Evolutionary conservation across 2,888 invertebrate species (phyloP).

Genomic region (Fragum fragum): DNA sequence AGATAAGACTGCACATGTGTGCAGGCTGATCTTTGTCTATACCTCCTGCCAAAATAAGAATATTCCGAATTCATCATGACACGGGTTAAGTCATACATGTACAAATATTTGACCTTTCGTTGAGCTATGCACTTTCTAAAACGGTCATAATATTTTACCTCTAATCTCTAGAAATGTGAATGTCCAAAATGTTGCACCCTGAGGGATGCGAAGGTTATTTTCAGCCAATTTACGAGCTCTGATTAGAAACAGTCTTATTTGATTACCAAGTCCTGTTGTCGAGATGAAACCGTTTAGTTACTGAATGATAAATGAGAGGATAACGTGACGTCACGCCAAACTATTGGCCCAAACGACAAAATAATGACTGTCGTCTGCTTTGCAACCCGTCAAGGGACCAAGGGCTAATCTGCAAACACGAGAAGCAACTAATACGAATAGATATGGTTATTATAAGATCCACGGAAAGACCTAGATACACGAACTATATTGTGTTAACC

Average conservation of each 20-base stretch:
- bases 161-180: no score
- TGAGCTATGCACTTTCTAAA: no score
- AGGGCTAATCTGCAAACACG: background rate
- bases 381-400: background rate
- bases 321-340: background rate
- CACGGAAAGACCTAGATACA: no score
- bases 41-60: no score
- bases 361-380: slow-evolving; percentile 6
- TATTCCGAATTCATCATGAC: no score
- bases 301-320: slow-evolving; percentile 4
- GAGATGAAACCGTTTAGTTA: background rate
- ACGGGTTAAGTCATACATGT: no score
- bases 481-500: no score
- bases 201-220: background rate
- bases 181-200: no score
- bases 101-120: no score
- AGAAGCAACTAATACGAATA: background rate
- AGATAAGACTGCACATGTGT: no score
- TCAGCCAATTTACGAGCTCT: background rate
- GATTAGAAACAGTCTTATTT: slow-evolving; percentile 1
- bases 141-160: no score
- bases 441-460: background rate
- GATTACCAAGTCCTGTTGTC: background rate
- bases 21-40: no score
- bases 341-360: background rate